Percentiles rank a stretch among this genome's conserved stretches.
Conservation (phyloP, 1,140 invertebrate species). For the Hyposmocoma kahamanoa region DNA sequence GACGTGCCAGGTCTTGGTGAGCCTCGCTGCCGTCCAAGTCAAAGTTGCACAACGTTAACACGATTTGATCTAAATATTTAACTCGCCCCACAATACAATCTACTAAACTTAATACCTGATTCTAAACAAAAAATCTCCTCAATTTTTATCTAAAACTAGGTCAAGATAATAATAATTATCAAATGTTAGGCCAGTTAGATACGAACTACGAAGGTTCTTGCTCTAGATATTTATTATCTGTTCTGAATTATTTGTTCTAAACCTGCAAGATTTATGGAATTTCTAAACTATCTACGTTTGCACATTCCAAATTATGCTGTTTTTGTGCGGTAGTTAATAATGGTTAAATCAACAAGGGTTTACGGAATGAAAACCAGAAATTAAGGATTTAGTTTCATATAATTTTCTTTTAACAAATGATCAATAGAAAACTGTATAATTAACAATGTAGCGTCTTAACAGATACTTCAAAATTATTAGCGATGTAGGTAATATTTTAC, state of each 20-base stretch:
- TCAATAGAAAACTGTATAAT: conserved; percentile 74
- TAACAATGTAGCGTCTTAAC: conserved; percentile 73
- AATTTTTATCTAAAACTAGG: conserved; percentile 46
- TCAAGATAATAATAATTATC: conserved; percentile 63
- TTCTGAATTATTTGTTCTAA: too few relatives aligned
- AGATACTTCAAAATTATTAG: conserved; percentile 72
- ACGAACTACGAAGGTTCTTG: too few relatives aligned
- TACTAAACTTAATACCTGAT: conserved; percentile 15
- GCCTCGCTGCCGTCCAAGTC: conserved; percentile 28
- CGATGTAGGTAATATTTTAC: conserved; percentile 70
- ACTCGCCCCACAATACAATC: conserved; percentile 2
- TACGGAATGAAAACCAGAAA: conserved; percentile 51
- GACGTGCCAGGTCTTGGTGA: conserved; percentile 28
- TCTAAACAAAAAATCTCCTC: too few relatives aligned
- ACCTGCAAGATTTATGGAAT: too few relatives aligned
- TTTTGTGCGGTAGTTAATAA: too few relatives aligned
- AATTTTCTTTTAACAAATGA: conserved; percentile 74
- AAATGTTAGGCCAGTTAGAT: too few relatives aligned
- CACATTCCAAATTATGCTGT: too few relatives aligned
- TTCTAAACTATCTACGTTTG: too few relatives aligned
- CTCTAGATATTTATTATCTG: too few relatives aligned
- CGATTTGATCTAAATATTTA: background rate
- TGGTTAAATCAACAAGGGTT: too few relatives aligned
- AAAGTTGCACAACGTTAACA: conserved; percentile 46
- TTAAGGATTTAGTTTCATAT: conserved; percentile 73